Evolutionary conservation across 2,888 invertebrate species (phyloP).

Genomic region (Eupithecia exiguata): DNA sequence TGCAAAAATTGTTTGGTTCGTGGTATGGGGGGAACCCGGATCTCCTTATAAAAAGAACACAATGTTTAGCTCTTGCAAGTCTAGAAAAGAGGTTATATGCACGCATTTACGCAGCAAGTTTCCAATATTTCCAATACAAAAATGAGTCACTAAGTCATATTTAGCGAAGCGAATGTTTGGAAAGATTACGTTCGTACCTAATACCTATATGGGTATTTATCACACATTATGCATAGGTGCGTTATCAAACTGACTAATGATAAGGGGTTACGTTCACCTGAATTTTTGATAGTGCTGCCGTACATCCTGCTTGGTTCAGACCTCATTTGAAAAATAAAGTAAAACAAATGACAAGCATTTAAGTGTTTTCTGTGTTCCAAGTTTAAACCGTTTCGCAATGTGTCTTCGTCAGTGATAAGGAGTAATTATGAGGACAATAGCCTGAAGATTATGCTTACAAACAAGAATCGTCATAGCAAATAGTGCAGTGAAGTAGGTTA

Average conservation of each 20-base stretch:
- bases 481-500: constrained; percentile 20
- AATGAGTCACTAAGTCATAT: constrained; percentile 5
- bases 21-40: background rate
- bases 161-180: constrained; percentile 3
- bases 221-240: constrained; percentile 32
- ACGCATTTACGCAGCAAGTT: background rate
- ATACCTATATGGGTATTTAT: constrained; percentile 17
- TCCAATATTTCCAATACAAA: constrained; percentile 5
- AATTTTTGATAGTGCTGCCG: constrained; percentile 30
- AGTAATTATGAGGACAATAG: constrained; percentile 43
- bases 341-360: constrained; percentile 8
- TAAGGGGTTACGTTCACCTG: constrained; percentile 34
- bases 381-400: constrained; percentile 26
- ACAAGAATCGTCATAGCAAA: constrained; percentile 22
- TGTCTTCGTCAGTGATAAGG: constrained; percentile 33
- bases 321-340: constrained; percentile 6
- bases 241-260: constrained; percentile 40
- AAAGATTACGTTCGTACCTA: constrained; percentile 22
- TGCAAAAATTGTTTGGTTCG: background rate
- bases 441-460: constrained; percentile 35
- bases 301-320: constrained; percentile 28
- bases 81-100: background rate
- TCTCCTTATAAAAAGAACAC: background rate
- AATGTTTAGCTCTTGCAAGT: background rate
- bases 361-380: constrained; percentile 6